Evolutionary conservation across 1,140 invertebrate genomes (phyloP), one percentile per base, ranked within the genome.

Genomic region (Elymnias hypermnestra): DNA sequence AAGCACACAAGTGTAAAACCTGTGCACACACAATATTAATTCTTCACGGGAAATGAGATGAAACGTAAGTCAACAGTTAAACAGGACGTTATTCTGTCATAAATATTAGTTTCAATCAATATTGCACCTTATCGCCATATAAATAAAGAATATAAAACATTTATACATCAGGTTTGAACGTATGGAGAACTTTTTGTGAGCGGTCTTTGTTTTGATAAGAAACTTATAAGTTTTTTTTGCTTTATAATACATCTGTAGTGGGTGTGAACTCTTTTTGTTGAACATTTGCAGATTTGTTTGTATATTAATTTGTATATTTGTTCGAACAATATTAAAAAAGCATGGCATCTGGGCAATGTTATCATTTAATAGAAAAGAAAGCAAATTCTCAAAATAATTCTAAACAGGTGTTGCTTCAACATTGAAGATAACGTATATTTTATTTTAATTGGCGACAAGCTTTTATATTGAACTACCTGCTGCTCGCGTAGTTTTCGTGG

Each of bases 31-130:
- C 59, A 63, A 66, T 56, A 70, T 74, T 74, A 72, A 75, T 74
- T 67, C 63, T 76, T 72, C 68, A 74, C 68, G 65, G 71, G 64
- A 74, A 78, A 72, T 67, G 64, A 73, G 66, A 72, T 70, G 66
- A 65, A 70, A 69, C 68, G 58, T 64, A 54, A 53, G 62, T 74
- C 66, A 72, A 71, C 60, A 73, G 22, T 57, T 35, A 50, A 53
- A 53, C 55, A 49, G 39, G 29, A 57, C 41, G 23, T 23, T 29
- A 25, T 40, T 37, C 26, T 15, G 15, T 19, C 6, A 29, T 19
- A 18, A n/a, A 22, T 9, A 26, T 19, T 12, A 14, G 14, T 3
- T 19, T 17, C 38, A 37, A 3, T 39, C 41, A 5, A 57, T 26
- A 45, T 29, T 49, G 10, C 26, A 35, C 53, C 41, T 48, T 62